Evolutionary conservation across 1,140 invertebrate genomes (phyloP).

Genomic region (Drosophila pruinosa): DNA sequence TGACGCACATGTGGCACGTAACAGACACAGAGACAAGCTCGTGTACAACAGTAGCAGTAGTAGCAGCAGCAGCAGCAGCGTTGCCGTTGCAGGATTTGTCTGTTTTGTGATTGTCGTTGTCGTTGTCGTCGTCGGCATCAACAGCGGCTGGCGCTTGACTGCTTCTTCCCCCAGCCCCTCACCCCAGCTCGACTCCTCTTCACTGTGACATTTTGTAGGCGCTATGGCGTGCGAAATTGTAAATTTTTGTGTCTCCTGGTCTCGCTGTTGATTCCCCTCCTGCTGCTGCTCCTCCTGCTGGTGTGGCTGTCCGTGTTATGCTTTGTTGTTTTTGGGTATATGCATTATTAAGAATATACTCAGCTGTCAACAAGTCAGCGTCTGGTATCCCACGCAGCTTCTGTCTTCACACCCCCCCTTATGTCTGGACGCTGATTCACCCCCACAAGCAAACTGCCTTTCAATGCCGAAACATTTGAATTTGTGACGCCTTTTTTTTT

Average conservation of each 20-base stretch:
- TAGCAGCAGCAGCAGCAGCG: too few relatives aligned
- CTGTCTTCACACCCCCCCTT: conserved; percentile 26
- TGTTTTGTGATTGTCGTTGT: conserved; percentile 73
- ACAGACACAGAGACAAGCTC: conserved; percentile 68
- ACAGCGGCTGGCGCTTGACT: conserved; percentile 12
- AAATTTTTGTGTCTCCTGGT: conserved; percentile 57
- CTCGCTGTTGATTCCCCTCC: background rate
- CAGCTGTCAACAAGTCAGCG: conserved; percentile 72
- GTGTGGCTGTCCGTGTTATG: conserved; percentile 17
- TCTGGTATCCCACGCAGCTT: conserved; percentile 56
- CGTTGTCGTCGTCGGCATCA: conserved; percentile 22
- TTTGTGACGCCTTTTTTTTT: conserved; percentile 9
- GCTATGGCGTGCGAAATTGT: conserved; percentile 79
- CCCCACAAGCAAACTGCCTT: too few relatives aligned
- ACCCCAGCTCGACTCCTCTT: conserved; percentile 4
- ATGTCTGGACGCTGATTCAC: background rate
- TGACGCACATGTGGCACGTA: conserved; percentile 79
- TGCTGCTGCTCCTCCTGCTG: background rate
- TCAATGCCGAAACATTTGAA: conserved; percentile 16
- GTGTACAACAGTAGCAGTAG: too few relatives aligned
- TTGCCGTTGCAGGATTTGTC: conserved; percentile 65
- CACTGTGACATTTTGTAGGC: conserved; percentile 69
- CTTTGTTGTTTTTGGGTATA: conserved; percentile 47
- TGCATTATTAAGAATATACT: conserved; percentile 79
- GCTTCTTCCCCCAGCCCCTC: background rate